Base-by-base conservation (phyloP, 2,797 vertebrate species). In the Calcarius lapponicus region DNA sequence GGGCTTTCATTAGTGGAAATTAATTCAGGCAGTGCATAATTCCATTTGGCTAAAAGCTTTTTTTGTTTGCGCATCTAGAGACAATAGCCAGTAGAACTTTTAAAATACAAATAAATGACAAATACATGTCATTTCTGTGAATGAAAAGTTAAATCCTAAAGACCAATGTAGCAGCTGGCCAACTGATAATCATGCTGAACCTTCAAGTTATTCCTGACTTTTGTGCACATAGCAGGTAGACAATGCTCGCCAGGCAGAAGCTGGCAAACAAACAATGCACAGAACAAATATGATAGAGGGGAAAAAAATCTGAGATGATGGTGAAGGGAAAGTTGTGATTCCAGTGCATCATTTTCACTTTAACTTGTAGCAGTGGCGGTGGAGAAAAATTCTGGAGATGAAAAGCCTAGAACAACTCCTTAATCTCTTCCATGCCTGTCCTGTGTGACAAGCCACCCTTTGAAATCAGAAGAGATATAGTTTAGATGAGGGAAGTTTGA, bases 71-170 rank as follows among this genome's bases (percentile, higher is more conserved):
- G 32, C 17, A 82, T 54, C 53, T 58, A 84, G 32, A 84, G 54
- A 76, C 51, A 92, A 83, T 8, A 80, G 31, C 26, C 71, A 79
- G 10, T n/a, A 57, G 28, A 48, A 72, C 7, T 45, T 94, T 74
- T 25, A 0, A 64, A 88, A 90, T n/a, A 76, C 26, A 70, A 91
- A 58, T 62, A 93, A 93, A 92, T 56, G n/a, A n/a, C n/a, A 95
- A 82, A 90, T 48, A 71, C 18, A 51, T 83, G 40, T 10, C 6
- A 79, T 69, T 96, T 80, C 82, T 89, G 62, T 64, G 40, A 50
- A 72, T 67, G 69, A 47, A 51, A 91, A 79, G 51, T 75, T 86
- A 91, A 94, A 96, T 96, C 93, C 92, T 86, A 58, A 88, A 95
- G 95, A 94, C 85, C 54, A 94, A 67, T 74, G 36, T 40, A 69